These are phyloP conservation scores for Tetragonula clypearis DNA, from an alignment of 1,140 invertebrate species.

Conservation along the genomic window DNA sequence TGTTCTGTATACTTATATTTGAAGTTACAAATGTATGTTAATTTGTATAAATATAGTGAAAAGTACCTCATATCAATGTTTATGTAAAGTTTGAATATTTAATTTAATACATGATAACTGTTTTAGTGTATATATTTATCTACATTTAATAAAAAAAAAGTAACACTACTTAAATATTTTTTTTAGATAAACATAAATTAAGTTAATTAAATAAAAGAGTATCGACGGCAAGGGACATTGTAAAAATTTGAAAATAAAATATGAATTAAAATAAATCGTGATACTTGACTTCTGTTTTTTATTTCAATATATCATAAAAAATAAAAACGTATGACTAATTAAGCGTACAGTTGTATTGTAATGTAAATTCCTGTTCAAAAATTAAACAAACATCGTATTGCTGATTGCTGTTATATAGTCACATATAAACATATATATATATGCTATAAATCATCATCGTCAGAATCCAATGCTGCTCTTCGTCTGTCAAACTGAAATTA, in stretches of 20 bases:
- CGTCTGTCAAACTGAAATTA: constrained; percentile 88
- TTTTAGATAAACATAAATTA: constrained; percentile 5
- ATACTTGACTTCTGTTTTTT: constrained; percentile 43
- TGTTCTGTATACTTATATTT: constrained; percentile 39
- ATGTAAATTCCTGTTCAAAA: not conserved
- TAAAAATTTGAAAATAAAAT: constrained; percentile 3
- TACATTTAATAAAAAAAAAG: constrained; percentile 51
- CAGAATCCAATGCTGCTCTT: constrained; percentile 91
- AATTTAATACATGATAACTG: constrained; percentile 14
- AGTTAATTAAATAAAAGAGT: not conserved
- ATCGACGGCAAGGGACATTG: not conserved
- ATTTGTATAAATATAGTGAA: constrained; percentile 41
- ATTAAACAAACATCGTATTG: not conserved
- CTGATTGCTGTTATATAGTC: constrained; percentile 2
- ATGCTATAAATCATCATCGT: constrained; percentile 85
- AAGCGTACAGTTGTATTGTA: constrained; percentile 46
- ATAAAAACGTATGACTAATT: constrained; percentile 50
- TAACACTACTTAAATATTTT: not conserved
- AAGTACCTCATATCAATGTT: constrained; percentile 16
- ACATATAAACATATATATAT: constrained; percentile 38
- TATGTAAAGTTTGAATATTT: constrained; percentile 13
- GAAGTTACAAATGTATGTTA: constrained; percentile 36
- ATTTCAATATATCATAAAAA: constrained; percentile 61
- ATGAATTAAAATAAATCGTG: not conserved
- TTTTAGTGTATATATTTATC: constrained; percentile 51